Percentiles rank a stretch among this genome's conserved stretches.
These are phyloP conservation scores for Xiphophorus maculatus DNA, from an alignment of 2,113 vertebrate genomes.

Conservation along the genomic window DNA sequence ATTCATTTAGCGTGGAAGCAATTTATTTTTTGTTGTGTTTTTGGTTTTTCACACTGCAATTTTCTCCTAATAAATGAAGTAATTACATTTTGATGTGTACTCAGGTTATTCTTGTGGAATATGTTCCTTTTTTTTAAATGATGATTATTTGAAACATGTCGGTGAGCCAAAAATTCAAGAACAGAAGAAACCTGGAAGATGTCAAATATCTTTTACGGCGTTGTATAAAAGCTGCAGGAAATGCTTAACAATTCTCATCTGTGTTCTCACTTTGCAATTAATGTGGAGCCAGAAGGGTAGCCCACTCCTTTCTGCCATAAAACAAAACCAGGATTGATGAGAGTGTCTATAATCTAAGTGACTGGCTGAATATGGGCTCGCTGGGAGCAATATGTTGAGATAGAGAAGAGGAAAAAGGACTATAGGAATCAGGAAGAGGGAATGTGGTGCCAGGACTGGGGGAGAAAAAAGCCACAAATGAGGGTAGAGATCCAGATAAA, in stretches of 20 bases:
- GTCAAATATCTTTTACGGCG: neutral
- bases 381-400: constrained; percentile 46
- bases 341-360: constrained; percentile 53
- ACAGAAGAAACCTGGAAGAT: no score
- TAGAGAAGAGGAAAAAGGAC: constrained; percentile 30
- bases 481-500: constrained; percentile 38
- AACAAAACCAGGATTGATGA: constrained; percentile 77
- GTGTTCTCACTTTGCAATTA: constrained; percentile 71
- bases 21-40: no score
- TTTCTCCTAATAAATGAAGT: no score
- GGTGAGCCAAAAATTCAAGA: no score
- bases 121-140: no score
- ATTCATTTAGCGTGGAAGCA: no score
- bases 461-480: constrained; percentile 26
- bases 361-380: constrained; percentile 40
- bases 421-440: constrained; percentile 22
- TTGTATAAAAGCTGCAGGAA: constrained; percentile 1
- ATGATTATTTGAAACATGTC: no score
- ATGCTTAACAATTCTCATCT: constrained; percentile 56
- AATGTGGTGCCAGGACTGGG: constrained; percentile 30
- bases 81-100: no score
- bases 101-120: no score
- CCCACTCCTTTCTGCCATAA: constrained; percentile 63
- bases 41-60: no score
- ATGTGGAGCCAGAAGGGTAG: constrained; percentile 67